A percentile compares a stretch with the other conserved stretches of the same genome.
Evolutionary conservation across 2,888 invertebrate species (phyloP).

Genomic region (Ommatoiulus sabulosus): DNA sequence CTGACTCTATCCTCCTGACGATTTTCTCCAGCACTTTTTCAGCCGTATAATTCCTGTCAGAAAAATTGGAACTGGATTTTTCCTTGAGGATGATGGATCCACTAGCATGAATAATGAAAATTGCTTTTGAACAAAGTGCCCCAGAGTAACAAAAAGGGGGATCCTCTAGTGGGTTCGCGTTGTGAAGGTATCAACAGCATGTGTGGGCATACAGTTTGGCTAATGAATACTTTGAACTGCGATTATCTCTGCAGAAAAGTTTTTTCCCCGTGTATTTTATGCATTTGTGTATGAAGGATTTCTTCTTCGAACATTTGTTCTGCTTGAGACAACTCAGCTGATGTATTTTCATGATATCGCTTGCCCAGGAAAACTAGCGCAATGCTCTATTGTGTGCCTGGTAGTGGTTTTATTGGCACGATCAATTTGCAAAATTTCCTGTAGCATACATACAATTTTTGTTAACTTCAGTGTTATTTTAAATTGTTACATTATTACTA

Average conservation of each 20-base stretch:
- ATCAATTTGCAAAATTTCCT: no score
- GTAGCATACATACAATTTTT: no score
- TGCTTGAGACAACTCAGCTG: neutral
- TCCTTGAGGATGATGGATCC: constrained; percentile 44
- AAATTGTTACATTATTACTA: no score
- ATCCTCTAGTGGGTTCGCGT: neutral
- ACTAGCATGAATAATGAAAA: constrained; percentile 37
- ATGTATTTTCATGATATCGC: no score
- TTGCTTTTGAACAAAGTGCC: constrained; percentile 33
- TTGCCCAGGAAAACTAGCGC: no score
- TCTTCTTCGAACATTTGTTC: neutral
- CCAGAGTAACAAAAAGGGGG: neutral
- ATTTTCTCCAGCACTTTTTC: constrained; percentile 32
- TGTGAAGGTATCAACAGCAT: neutral
- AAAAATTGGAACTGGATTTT: constrained; percentile 13
- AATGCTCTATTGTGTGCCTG: no score
- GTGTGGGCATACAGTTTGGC: neutral
- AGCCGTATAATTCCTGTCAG: constrained; percentile 42
- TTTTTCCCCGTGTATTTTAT: neutral
- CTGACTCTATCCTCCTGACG: constrained; percentile 18
- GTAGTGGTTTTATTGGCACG: no score
- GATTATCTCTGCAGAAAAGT: neutral
- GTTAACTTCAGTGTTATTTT: no score
- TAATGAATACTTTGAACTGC: constrained; percentile 1
- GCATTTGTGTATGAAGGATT: neutral